Base-by-base conservation (phyloP, 2,888 invertebrate species). In the Pristionchus exspectatus region DNA sequence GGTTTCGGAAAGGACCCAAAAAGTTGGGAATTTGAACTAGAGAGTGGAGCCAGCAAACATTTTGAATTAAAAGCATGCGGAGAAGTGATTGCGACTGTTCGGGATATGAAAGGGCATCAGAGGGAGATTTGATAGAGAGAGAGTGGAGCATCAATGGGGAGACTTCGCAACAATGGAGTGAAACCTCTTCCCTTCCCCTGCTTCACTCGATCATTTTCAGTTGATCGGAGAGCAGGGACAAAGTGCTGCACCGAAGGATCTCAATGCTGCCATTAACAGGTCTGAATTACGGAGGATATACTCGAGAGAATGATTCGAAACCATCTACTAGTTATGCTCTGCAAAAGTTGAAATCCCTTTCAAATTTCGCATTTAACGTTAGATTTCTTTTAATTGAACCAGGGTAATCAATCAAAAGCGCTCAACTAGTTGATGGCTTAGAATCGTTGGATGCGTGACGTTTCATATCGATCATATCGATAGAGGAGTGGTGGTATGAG, bases 201-300 rank as follows among this genome's bases (percentile, higher is more conserved):
- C 33, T 44, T 44, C 44, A 77, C 44, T 77, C 74, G 3, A 38
- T 44, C 44, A 44, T 24, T 77, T 77, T 77, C 33, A 74, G 87
- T 74, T 72, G 56, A 27, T 83, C 54, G 38, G 83, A 50, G 30
- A 16, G 33, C 74, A n/a, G 74, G 24, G 10, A n/a, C 50, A 21
- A 24, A 54, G 24, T 38, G 87, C 74, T 54, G 56, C 87, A 12
- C 87, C 87, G 24, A 88, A 88, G 74, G 87, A 88, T 44, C 56
- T 88, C 72, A 88, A 88, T 30, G 50, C 87, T 7, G 74, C 54
- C 16, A 27, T 88, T 2, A 63, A 59, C 24, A 88, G 87, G 87
- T 74, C 3, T 27, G 33, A 27, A 3, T 10, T 4, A 18, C 30
- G 38, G 9, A 74, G 44, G 44, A 50, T 50, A 50, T 12, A n/a